phyloP scores from a whole-genome alignment of 2,888 invertebrate species.

The Calameuta pallipes region DNA sequence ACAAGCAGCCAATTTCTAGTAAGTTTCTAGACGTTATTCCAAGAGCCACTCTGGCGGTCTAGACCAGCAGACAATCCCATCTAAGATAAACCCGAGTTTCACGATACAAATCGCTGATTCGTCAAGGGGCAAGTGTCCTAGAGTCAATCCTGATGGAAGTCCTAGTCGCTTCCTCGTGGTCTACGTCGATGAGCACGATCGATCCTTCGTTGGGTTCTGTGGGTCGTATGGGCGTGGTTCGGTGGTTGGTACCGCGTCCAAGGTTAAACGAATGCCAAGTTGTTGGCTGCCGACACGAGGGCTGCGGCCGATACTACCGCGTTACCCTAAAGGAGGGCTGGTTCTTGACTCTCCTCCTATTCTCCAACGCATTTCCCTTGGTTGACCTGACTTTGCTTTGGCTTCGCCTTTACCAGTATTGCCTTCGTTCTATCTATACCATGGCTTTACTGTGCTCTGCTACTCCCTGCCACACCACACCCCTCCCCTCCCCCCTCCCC shows the following conservation, averaged over 20 bases:
- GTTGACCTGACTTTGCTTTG: background rate
- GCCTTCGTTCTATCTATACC: background rate
- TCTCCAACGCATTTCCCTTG: background rate
- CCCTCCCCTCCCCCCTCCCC: background rate
- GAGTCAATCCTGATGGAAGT: background rate
- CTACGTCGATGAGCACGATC: background rate
- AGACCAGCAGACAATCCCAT: background rate
- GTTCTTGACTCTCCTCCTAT: background rate
- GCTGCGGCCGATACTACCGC: background rate
- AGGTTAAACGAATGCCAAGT: constrained; percentile 5
- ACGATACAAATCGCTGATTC: background rate
- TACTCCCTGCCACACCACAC: background rate
- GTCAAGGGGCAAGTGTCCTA: background rate
- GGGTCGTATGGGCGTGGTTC: constrained; percentile 1
- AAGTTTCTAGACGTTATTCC: background rate
- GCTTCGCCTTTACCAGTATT: background rate
- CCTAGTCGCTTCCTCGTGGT: background rate
- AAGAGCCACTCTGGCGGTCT: background rate
- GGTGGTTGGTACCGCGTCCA: constrained; percentile 8
- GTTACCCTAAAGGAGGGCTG: background rate
- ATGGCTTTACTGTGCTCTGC: background rate
- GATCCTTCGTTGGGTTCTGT: background rate
- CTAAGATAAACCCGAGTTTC: background rate
- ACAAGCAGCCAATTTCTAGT: background rate
- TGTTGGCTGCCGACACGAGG: background rate